Conservation (phyloP, 2,888 invertebrate genomes). For the Tridacna gigas region DNA sequence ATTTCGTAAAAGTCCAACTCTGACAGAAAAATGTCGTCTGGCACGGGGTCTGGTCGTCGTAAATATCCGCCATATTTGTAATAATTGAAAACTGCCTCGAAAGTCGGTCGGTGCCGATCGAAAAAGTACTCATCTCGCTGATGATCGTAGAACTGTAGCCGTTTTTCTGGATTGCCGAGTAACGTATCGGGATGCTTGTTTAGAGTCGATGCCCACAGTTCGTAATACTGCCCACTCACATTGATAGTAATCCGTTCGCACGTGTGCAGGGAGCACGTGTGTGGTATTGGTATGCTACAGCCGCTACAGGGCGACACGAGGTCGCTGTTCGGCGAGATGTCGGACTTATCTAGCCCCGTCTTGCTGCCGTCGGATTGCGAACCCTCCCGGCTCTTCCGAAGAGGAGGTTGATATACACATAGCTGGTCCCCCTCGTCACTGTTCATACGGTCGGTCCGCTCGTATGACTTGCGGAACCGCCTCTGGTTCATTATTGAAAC, state of each 20-base stretch:
- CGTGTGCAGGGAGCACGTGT: conserved; percentile 78
- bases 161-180: conserved; percentile 83
- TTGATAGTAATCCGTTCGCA: conserved; percentile 84
- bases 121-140: conserved; percentile 84
- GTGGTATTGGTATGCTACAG: conserved; percentile 67
- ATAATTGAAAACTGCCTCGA: conserved; percentile 84
- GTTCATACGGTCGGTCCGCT: conserved; percentile 72
- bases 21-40: conserved; percentile 84
- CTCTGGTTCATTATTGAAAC: conserved; percentile 79
- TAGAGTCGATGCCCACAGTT: conserved; percentile 81
- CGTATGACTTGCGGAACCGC: conserved; percentile 77
- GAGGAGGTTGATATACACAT: conserved; percentile 69
- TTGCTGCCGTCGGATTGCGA: conserved; percentile 61
- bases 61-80: conserved; percentile 84
- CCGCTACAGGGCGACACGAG: conserved; percentile 62
- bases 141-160: conserved; percentile 83
- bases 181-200: conserved; percentile 84
- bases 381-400: conserved; percentile 49
- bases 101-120: conserved; percentile 84
- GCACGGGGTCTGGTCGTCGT: conserved; percentile 83
- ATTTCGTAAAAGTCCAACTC: conserved; percentile 84
- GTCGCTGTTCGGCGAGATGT: conserved; percentile 55
- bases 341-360: conserved; percentile 60
- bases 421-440: conserved; percentile 72
- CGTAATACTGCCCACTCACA: conserved; percentile 84